Base-by-base conservation (phyloP, 2,888 invertebrate species). In the Neoascia interrupta region DNA sequence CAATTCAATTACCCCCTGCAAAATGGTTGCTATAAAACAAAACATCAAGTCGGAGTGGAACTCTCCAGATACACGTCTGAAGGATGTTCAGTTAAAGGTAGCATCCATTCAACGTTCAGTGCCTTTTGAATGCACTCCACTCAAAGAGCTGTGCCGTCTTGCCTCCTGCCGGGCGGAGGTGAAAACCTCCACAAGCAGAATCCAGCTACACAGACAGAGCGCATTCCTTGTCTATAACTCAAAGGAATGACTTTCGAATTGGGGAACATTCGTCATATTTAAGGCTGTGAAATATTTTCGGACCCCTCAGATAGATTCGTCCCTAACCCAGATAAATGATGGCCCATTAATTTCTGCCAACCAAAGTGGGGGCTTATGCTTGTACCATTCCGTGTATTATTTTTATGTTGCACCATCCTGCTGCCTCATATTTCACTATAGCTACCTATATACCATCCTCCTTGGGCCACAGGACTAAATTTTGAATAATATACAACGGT, bases 1-100 rank as follows among this genome's bases (percentile, higher is more conserved):
- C 79, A 72, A 79, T 79, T 79, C 79, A 79, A 73, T 79, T 79
- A 79, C 79, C 72, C 79, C 43, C 49, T 73, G 45, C 66, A 79
- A 79, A 79, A 79, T 79, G 72, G 79, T 60, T 73, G 76, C 70
- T 70, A 76, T 76, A 76, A 76, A 76, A 76, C 70, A 76, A 76
- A 70, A 70, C 76, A 76, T 53, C 76, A 64, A 76, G 64, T 45
- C 51, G 63, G 3, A 60, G 43, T 19, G 34, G 15, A 10, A 34
- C 36, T n/a, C n/a, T n/a, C n/a, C n/a, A n/a, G n/a, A n/a, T n/a
- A n/a, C n/a, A n/a, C n/a, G n/a, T n/a, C n/a, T n/a, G n/a, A n/a
- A n/a, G n/a, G n/a, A n/a, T n/a, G n/a, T n/a, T n/a, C 79, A 70
- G 70, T 70, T 60, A 70, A 76, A 70, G 64, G 70, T 76, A 76